Conservation (phyloP, 2,888 invertebrate genomes). For the Phengaris arion region DNA sequence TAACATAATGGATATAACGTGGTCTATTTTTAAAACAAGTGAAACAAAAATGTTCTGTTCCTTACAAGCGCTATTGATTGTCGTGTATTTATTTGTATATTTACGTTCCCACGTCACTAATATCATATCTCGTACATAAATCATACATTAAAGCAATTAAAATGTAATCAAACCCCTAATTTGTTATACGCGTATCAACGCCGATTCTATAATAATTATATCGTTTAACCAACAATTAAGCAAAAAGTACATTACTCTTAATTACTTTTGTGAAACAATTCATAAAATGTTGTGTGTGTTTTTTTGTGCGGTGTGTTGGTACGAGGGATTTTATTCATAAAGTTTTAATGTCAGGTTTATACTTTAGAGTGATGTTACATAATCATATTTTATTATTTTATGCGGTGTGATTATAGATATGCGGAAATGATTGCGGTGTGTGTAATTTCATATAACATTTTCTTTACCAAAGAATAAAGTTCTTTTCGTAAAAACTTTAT, state of each 20-base stretch:
- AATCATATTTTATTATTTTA: too few species aligned
- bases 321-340: not conserved
- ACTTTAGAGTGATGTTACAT: too few species aligned
- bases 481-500: too few species aligned
- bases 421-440: too few species aligned
- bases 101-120: constrained; percentile 29
- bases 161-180: constrained; percentile 64
- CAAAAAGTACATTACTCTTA: constrained; percentile 30
- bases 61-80: not conserved
- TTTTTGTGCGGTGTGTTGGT: not conserved
- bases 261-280: constrained; percentile 21
- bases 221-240: constrained; percentile 36
- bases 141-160: constrained; percentile 63
- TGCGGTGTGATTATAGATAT: too few species aligned
- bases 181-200: constrained; percentile 43
- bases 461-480: not conserved
- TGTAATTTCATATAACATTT: constrained; percentile 13
- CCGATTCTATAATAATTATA: constrained; percentile 54
- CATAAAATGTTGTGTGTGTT: not conserved
- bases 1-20: too few species aligned
- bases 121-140: constrained; percentile 39
- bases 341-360: too few species aligned
- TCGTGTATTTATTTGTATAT: not conserved
- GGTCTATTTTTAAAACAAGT: not conserved
- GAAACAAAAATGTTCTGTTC: not conserved